phyloP scores from a whole-genome alignment of 2,888 invertebrate species.

The Metallyticus violacea region DNA sequence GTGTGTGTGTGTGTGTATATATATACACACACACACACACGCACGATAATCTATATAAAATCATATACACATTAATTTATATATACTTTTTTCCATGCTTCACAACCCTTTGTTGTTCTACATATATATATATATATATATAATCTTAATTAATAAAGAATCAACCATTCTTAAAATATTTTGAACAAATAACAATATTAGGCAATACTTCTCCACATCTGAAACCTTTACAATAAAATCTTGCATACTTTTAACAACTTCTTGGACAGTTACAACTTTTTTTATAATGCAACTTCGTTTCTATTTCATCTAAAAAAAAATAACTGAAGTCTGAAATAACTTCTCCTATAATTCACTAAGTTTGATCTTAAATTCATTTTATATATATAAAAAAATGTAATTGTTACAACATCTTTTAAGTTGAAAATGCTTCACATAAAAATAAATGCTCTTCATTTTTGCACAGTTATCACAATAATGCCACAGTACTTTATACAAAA shows the following conservation, averaged over 20 bases:
- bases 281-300: background rate
- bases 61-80: background rate
- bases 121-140: background rate
- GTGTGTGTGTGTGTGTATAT: too few species aligned
- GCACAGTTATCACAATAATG: conserved; percentile 29
- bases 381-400: background rate
- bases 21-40: background rate
- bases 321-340: background rate
- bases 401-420: conserved; percentile 12
- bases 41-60: background rate
- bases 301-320: background rate
- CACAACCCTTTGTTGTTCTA: background rate
- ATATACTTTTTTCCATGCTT: background rate
- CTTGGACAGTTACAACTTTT: background rate
- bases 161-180: conserved; percentile 23
- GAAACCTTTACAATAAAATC: conserved; percentile 13
- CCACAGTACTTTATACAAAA: conserved; percentile 23
- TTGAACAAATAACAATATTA: conserved; percentile 19
- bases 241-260: conserved; percentile 9
- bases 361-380: background rate
- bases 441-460: conserved; percentile 35
- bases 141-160: background rate
- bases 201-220: conserved; percentile 1
- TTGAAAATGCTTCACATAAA: conserved; percentile 36
- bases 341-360: background rate